Conservation (phyloP, 1,140 invertebrate species). For the Drosophila saltans region DNA sequence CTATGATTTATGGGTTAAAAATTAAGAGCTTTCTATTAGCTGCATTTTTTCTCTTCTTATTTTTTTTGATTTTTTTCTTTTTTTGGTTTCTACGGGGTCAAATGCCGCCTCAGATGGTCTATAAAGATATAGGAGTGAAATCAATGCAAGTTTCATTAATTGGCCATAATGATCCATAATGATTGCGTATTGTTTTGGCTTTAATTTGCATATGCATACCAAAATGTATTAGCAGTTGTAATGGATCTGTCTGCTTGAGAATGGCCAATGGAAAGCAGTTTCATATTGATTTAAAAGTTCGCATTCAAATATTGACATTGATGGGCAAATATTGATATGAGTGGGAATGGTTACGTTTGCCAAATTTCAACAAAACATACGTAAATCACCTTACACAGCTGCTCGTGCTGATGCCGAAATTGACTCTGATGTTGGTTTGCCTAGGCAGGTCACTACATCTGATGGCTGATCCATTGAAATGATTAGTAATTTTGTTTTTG, state of each 20-base stretch:
- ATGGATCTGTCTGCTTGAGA: neutral
- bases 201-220: neutral
- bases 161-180: neutral
- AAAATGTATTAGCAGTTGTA: constrained; percentile 22
- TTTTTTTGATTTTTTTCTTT: neutral
- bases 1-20: constrained; percentile 45
- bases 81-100: constrained; percentile 29
- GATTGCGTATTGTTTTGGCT: neutral
- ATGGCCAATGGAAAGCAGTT: constrained; percentile 27
- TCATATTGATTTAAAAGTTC: constrained; percentile 54
- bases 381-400: constrained; percentile 25
- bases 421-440: constrained; percentile 1
- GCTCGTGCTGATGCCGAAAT: constrained; percentile 7
- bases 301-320: constrained; percentile 66
- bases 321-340: constrained; percentile 51
- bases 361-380: constrained; percentile 34
- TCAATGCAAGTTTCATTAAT: constrained; percentile 8
- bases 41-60: neutral
- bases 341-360: constrained; percentile 41
- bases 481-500: constrained; percentile 46
- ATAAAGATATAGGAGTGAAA: constrained; percentile 22
- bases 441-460: constrained; percentile 35
- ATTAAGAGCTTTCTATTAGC: constrained; percentile 47
- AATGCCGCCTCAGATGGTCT: constrained; percentile 20
- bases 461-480: constrained; percentile 30